A percentile compares a stretch with the other conserved stretches of the same genome.
These are phyloP conservation scores for Metalampra italica DNA, from an alignment of 2,888 invertebrate genomes.

Conservation along the genomic window DNA sequence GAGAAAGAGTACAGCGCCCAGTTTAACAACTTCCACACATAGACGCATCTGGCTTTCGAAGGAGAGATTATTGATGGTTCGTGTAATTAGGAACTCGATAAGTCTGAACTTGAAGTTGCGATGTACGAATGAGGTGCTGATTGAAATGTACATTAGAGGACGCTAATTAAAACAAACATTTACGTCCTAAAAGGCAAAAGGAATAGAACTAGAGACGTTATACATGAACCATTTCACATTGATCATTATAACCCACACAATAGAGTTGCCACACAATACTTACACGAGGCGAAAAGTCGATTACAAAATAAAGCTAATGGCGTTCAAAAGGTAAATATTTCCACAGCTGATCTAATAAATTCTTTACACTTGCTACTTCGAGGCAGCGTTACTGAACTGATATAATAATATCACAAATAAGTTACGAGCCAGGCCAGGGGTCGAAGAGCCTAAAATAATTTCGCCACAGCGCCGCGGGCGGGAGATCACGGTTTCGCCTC, in stretches of 20 bases:
- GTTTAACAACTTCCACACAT: conserved; percentile 54
- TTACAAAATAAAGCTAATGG: conserved; percentile 41
- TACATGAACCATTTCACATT: neutral
- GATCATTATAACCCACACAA: neutral
- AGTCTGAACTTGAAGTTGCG: conserved; percentile 21
- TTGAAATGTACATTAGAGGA: conserved; percentile 9
- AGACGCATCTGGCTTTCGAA: conserved; percentile 59
- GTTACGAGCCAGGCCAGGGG: neutral
- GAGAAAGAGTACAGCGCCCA: conserved; percentile 50
- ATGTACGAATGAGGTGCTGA: conserved; percentile 16
- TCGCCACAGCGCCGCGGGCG: conserved; percentile 34
- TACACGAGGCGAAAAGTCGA: conserved; percentile 2
- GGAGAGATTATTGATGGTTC: conserved; percentile 48
- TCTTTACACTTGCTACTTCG: neutral
- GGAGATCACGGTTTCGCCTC: conserved; percentile 52
- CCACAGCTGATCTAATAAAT: conserved; percentile 34
- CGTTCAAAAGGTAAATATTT: conserved; percentile 34
- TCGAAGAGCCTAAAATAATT: conserved; percentile 20
- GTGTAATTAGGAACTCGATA: conserved; percentile 50
- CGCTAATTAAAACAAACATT: conserved; percentile 6
- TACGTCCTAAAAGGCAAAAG: neutral
- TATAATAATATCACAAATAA: neutral
- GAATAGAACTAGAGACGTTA: neutral
- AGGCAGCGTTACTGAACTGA: neutral
- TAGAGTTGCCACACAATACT: neutral